These are phyloP conservation scores for Semnornis frantzii DNA, from an alignment of 2,113 vertebrate genomes.

Conservation along the genomic window DNA sequence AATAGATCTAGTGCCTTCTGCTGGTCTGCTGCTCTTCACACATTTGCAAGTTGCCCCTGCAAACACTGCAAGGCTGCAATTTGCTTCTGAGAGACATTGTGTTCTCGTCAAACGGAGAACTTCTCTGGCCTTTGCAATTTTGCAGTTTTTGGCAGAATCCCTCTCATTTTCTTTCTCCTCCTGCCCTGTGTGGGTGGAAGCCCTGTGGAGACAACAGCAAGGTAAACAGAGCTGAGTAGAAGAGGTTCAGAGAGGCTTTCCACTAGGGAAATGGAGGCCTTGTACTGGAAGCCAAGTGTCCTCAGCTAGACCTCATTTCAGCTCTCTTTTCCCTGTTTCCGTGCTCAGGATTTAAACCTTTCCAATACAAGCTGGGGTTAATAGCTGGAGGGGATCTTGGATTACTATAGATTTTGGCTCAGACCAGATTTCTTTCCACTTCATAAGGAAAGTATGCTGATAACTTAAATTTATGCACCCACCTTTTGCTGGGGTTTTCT, in stretches of 20 bases:
- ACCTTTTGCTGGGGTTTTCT: not conserved
- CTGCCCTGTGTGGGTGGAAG: not conserved
- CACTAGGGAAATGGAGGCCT: not conserved
- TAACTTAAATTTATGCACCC: not conserved
- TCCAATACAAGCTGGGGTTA: not conserved
- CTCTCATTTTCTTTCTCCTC: not conserved
- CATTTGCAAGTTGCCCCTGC: accelerated
- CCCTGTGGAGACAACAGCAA: not conserved
- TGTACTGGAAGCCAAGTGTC: not conserved
- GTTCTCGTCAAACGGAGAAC: not conserved
- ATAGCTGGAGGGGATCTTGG: constrained; percentile 3
- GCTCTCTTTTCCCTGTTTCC: not conserved
- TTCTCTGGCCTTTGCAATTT: not conserved
- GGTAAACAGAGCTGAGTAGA: constrained; percentile 3
- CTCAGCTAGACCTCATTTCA: not conserved
- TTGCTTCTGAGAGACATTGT: not conserved
- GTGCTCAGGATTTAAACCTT: not conserved
- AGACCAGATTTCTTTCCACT: not conserved
- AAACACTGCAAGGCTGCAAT: not conserved
- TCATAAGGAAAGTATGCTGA: not conserved
- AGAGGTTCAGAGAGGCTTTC: not conserved
- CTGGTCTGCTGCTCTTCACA: not conserved
- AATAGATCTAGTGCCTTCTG: not conserved
- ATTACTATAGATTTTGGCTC: constrained; percentile 40
- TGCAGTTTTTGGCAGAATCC: not conserved